phyloP scores from a whole-genome alignment of 2,888 invertebrate species.

The Aproaerema taeniolella region DNA sequence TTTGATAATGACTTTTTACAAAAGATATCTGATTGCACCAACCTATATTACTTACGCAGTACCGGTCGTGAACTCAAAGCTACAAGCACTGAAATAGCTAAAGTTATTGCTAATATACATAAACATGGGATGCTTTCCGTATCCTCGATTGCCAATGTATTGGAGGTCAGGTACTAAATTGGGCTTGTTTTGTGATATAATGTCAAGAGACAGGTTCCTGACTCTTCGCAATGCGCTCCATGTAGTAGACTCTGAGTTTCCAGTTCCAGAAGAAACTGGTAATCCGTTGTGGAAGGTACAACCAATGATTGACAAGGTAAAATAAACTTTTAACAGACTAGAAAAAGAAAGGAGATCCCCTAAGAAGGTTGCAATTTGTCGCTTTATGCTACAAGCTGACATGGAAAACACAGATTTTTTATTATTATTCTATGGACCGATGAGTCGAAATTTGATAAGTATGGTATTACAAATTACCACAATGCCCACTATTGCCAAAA shows the following conservation, averaged over 20 bases:
- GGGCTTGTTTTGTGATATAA: conserved; percentile 1
- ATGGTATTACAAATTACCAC: too few species aligned
- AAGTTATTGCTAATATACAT: conserved; percentile 17
- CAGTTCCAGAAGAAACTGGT: neutral
- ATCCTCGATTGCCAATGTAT: conserved; percentile 19
- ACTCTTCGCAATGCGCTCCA: conserved; percentile 14
- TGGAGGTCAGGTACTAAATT: conserved; percentile 13
- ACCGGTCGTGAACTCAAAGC: neutral
- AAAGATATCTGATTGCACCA: neutral
- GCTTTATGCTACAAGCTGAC: too few species aligned
- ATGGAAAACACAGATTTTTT: too few species aligned
- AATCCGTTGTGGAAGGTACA: conserved; percentile 16
- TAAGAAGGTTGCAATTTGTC: too few species aligned
- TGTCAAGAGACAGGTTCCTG: conserved; percentile 15
- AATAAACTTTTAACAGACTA: conserved; percentile 14
- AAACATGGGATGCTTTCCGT: conserved; percentile 21
- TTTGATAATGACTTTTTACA: neutral
- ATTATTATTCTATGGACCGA: too few species aligned
- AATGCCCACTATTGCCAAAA: too few species aligned
- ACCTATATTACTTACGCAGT: neutral
- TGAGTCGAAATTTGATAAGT: too few species aligned
- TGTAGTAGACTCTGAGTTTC: conserved; percentile 14
- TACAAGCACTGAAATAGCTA: conserved; percentile 10
- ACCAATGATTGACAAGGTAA: conserved; percentile 11
- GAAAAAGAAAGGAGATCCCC: too few species aligned